Percentiles rank a stretch among this genome's conserved stretches.
phyloP scores from a whole-genome alignment of 2,888 invertebrate species.

The Elysia crispata region DNA sequence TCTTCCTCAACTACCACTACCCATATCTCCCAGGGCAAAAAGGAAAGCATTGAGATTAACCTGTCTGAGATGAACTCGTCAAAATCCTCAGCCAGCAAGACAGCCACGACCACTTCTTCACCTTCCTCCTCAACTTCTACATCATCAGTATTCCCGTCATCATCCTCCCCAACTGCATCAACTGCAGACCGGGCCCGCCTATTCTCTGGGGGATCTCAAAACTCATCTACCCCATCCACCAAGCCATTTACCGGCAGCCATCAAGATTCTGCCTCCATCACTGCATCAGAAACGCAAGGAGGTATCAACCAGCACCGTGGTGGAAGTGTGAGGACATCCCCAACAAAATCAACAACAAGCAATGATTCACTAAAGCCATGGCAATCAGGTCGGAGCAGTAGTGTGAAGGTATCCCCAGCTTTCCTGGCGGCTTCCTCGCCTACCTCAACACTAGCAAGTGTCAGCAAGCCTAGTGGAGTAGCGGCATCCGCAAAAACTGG shows the following conservation, averaged over 20 bases:
- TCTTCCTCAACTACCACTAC: not conserved
- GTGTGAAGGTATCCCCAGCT: constrained; percentile 32
- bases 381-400: constrained; percentile 26
- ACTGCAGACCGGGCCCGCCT: constrained; percentile 15
- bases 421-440: not conserved
- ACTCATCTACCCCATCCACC: not conserved
- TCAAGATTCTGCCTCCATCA: not conserved
- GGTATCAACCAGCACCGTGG: constrained; percentile 25
- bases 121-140: not conserved
- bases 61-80: constrained; percentile 34
- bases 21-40: not conserved
- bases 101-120: not conserved
- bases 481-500: constrained; percentile 33
- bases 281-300: not conserved
- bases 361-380: not conserved
- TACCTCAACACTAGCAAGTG: not conserved
- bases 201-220: constrained; percentile 12
- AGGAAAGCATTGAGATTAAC: constrained; percentile 42
- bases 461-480: not conserved
- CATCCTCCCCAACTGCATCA: not conserved
- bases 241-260: not conserved
- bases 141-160: not conserved
- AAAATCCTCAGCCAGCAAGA: constrained; percentile 40
- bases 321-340: constrained; percentile 48
- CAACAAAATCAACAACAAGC: constrained; percentile 19